Conservation (phyloP, 1,140 invertebrate species). For the Harpegnathos saltator region DNA sequence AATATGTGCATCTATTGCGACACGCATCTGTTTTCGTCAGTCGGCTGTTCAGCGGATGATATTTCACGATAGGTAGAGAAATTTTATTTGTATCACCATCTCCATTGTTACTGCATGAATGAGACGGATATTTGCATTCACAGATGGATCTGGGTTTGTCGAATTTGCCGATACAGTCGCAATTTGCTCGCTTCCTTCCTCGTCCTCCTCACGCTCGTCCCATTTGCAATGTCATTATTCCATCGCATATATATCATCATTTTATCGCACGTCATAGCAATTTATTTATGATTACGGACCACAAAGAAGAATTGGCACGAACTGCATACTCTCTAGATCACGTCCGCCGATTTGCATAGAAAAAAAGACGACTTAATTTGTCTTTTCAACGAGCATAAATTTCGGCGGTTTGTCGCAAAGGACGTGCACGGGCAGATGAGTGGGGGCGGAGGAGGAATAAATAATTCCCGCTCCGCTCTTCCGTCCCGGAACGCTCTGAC, state of each 20-base stretch:
- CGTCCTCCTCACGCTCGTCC: background rate
- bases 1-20: constrained; percentile 8
- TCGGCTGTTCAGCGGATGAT: background rate
- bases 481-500: background rate
- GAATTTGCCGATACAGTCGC: constrained; percentile 30
- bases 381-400: background rate
- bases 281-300: too few relatives aligned
- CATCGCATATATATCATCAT: too few relatives aligned
- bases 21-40: constrained; percentile 26
- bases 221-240: background rate
- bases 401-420: background rate
- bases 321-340: too few relatives aligned
- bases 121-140: constrained; percentile 47
- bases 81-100: constrained; percentile 47
- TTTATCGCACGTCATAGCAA: too few relatives aligned
- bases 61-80: constrained; percentile 13
- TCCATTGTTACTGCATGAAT: constrained; percentile 29
- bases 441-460: constrained; percentile 6
- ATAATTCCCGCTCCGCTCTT: constrained; percentile 2
- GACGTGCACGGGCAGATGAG: background rate
- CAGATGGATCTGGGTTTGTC: constrained; percentile 24
- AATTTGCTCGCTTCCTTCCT: background rate
- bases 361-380: background rate
- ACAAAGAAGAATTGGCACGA: too few relatives aligned
- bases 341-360: too few relatives aligned